Evolutionary conservation across 2,113 vertebrate genomes (phyloP).

Genomic region (Strix uralensis): DNA sequence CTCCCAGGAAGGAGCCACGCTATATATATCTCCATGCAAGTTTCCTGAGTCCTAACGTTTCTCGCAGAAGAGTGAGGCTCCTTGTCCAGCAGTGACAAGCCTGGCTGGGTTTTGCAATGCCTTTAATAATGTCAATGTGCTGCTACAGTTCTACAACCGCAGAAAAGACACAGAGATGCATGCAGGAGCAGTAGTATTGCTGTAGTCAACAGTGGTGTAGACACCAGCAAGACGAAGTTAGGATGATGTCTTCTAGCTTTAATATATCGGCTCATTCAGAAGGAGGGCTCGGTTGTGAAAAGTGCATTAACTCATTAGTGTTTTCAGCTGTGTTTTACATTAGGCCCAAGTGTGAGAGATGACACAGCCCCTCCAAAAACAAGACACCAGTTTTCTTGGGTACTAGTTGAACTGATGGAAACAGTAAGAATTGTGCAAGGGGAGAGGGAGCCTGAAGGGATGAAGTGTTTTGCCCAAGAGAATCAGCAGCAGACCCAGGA

Average conservation of each 20-base stretch:
- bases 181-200: not conserved
- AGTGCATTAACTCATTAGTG: not conserved
- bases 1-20: not conserved
- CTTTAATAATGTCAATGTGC: not conserved
- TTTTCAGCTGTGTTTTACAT: not conserved
- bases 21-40: slow-evolving; percentile 25
- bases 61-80: not conserved
- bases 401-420: not conserved
- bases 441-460: not conserved
- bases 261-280: not conserved
- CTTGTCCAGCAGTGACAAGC: not conserved
- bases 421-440: not conserved
- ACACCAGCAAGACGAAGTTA: not conserved
- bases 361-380: not conserved
- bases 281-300: not conserved
- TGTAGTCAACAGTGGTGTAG: not conserved
- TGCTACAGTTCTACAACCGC: not conserved
- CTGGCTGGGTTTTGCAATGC: not conserved
- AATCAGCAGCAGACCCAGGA: not conserved
- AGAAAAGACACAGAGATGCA: fast-evolving
- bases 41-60: not conserved
- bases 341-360: too few species aligned
- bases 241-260: not conserved
- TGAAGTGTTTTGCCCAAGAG: not conserved
- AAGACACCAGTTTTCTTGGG: not conserved